phyloP scores from a whole-genome alignment of 2,888 invertebrate genomes.

The Microplitis deprimator region DNA sequence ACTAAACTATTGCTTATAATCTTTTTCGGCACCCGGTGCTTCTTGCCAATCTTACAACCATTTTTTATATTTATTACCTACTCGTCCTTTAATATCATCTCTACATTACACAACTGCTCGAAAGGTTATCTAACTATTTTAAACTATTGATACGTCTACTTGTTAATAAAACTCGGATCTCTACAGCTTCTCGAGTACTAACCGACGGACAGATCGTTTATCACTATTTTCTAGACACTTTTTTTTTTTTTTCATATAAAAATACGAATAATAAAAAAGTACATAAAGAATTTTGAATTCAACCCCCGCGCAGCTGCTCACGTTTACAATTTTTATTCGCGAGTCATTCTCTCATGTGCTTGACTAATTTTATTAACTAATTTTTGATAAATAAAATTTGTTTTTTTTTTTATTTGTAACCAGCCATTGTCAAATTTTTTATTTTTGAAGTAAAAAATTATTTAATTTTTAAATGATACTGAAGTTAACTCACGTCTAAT shows the following conservation, averaged over 20 bases:
- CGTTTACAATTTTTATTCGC: constrained; percentile 15
- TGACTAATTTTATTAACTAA: constrained; percentile 30
- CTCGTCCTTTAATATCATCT: not conserved
- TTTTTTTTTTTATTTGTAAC: not conserved
- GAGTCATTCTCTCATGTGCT: constrained; percentile 22
- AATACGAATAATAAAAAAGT: constrained; percentile 25
- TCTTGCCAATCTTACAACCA: constrained; percentile 38
- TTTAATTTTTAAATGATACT: too few relatives aligned
- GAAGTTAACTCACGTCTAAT: too few relatives aligned
- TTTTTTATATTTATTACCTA: constrained; percentile 23
- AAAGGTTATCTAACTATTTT: not conserved
- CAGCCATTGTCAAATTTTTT: not conserved
- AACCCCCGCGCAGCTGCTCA: constrained; percentile 38
- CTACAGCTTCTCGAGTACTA: too few relatives aligned
- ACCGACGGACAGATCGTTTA: constrained; percentile 6
- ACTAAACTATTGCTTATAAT: constrained; percentile 41
- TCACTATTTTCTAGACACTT: not conserved
- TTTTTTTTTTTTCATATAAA: not conserved
- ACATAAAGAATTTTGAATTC: constrained; percentile 26
- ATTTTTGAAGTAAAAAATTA: not conserved
- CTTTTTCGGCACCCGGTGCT: constrained; percentile 43
- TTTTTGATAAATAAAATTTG: not conserved
- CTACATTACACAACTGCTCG: not conserved
- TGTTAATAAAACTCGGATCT: too few relatives aligned
- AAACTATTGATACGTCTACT: not conserved